Evolutionary conservation across 2,797 vertebrate species (phyloP).

Genomic region (Brotula barbata): DNA sequence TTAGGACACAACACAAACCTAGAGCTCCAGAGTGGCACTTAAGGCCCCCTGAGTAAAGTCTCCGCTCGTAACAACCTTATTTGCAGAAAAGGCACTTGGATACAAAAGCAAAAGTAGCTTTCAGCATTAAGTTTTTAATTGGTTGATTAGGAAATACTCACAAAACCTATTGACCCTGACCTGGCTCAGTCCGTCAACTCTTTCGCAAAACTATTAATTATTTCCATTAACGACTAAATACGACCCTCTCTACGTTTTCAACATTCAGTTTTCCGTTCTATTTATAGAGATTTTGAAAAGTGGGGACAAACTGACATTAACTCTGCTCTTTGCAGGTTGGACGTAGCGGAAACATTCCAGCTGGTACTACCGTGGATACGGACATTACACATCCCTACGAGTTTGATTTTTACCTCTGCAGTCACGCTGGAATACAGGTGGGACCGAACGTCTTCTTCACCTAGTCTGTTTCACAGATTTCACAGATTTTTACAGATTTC

Average conservation of each 20-base stretch:
- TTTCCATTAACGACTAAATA: background rate
- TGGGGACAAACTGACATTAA: background rate
- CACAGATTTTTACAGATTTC: too few species aligned
- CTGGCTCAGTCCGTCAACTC: conserved; percentile 15
- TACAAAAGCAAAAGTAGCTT: conserved; percentile 34
- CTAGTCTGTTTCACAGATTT: background rate
- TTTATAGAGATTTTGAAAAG: conserved; percentile 9
- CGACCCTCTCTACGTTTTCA: background rate
- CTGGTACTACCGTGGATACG: conserved; percentile 96
- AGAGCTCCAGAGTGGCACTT: conserved; percentile 63
- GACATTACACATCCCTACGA: conserved; percentile 98
- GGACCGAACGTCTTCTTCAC: conserved; percentile 10
- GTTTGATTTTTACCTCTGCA: conserved; percentile 99
- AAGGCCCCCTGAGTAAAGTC: conserved; percentile 49
- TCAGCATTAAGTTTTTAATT: conserved; percentile 58
- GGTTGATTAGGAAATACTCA: conserved; percentile 53
- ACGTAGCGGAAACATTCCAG: conserved; percentile 98
- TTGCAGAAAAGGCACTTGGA: conserved; percentile 42
- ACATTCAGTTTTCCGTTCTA: conserved; percentile 3
- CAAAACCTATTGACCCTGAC: conserved; percentile 26
- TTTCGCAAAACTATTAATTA: background rate
- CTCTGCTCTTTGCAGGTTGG: conserved; percentile 83
- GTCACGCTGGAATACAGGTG: conserved; percentile 99
- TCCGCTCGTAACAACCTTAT: conserved; percentile 57
- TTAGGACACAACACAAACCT: conserved; percentile 50